Evolutionary conservation across 2,113 vertebrate genomes (phyloP).

Genomic region (Pseudonaja textilis): DNA sequence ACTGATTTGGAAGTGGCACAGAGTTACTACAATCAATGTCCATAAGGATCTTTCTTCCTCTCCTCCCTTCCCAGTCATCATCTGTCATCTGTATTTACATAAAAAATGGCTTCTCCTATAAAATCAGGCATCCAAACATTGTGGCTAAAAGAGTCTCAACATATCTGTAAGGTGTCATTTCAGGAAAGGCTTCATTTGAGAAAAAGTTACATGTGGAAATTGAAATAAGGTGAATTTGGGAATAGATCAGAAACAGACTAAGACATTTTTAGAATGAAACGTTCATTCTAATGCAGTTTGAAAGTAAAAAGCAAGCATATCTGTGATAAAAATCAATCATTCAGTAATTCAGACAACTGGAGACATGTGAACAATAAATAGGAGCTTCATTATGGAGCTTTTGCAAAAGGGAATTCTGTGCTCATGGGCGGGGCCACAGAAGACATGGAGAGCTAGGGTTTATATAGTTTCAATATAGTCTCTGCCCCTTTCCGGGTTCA

Average conservation of each 20-base stretch:
- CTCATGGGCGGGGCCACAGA: too few relatives aligned
- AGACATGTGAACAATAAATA: too few relatives aligned
- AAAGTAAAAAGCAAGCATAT: not conserved
- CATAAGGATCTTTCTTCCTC: not conserved
- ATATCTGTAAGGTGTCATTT: not conserved
- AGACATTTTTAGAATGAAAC: not conserved
- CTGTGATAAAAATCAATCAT: too few relatives aligned
- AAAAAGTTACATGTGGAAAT: not conserved
- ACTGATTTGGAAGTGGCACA: not conserved
- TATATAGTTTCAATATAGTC: too few relatives aligned
- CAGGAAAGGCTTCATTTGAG: not conserved
- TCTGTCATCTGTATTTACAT: not conserved
- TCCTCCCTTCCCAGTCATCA: not conserved
- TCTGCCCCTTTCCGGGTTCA: too few relatives aligned
- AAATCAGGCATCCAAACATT: not conserved
- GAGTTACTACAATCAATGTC: not conserved
- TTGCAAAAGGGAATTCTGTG: too few relatives aligned
- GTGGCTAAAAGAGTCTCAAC: not conserved
- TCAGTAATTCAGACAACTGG: too few relatives aligned
- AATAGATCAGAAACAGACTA: not conserved
- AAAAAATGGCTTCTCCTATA: not conserved
- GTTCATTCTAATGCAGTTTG: not conserved
- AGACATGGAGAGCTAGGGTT: too few relatives aligned
- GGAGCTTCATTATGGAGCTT: too few relatives aligned
- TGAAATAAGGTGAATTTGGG: not conserved